A percentile compares a stretch with the other conserved stretches of the same genome.
These are phyloP conservation scores for Ariolimax columbianus DNA, from an alignment of 2,888 invertebrate genomes.

Conservation along the genomic window DNA sequence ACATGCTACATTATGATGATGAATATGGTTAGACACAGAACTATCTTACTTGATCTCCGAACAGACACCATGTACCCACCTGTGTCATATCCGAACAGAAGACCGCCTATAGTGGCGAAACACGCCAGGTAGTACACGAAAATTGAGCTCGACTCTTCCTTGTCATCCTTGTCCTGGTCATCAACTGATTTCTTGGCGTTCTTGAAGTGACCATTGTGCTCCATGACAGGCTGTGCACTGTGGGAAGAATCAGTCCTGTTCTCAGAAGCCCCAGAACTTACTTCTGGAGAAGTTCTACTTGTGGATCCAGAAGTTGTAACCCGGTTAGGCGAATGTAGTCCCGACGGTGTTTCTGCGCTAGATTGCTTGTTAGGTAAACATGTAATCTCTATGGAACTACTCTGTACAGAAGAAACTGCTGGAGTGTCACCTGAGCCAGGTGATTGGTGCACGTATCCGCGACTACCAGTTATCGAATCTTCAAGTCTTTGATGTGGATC, in stretches of 20 bases:
- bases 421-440: too few species aligned
- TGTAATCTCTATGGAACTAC: background rate
- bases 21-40: too few species aligned
- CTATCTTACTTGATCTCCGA: background rate
- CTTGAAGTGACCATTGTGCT: slow-evolving; percentile 24
- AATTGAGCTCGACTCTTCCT: background rate
- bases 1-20: too few species aligned
- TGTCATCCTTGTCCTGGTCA: too few species aligned
- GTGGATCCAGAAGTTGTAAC: background rate
- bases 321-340: background rate
- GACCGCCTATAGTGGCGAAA: slow-evolving; percentile 79
- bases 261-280: too few species aligned
- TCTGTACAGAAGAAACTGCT: background rate
- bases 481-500: background rate
- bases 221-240: background rate
- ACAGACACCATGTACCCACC: slow-evolving; percentile 70
- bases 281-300: background rate
- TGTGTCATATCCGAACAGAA: slow-evolving; percentile 80
- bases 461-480: background rate
- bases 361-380: background rate
- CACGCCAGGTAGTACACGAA: slow-evolving; percentile 71
- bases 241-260: background rate
- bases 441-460: background rate
- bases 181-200: background rate
- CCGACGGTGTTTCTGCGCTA: background rate